Conservation (phyloP, 1,140 invertebrate species). For the Saccostrea glomerata region DNA sequence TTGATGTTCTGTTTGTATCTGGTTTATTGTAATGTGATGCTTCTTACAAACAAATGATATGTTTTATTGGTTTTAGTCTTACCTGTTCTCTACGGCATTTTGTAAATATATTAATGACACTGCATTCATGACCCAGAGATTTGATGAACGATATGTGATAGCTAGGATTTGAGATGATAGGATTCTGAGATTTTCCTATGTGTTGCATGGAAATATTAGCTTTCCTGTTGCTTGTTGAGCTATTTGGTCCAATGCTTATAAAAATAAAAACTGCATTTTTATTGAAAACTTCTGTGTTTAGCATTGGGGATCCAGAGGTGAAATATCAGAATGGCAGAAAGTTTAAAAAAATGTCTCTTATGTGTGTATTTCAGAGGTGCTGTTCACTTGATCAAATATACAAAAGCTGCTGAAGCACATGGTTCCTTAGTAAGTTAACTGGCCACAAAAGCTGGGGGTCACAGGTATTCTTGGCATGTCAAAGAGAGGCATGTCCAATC, state of each 20-base stretch:
- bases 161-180: background rate
- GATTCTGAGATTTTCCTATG: background rate
- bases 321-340: background rate
- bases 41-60: too few species aligned
- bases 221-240: background rate
- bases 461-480: conserved; percentile 24
- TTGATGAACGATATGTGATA: background rate
- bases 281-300: background rate
- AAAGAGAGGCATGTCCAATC: background rate
- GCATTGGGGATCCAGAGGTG: background rate
- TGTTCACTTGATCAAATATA: conserved; percentile 32
- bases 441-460: background rate
- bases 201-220: background rate
- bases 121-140: background rate
- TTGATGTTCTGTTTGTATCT: too few species aligned
- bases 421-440: conserved; percentile 30
- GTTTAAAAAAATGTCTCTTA: background rate
- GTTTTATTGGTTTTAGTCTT: too few species aligned
- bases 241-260: background rate
- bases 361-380: conserved; percentile 31
- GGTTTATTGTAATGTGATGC: too few species aligned
- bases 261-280: background rate
- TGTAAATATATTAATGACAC: too few species aligned
- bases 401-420: conserved; percentile 12
- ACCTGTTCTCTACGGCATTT: too few species aligned